phyloP scores from a whole-genome alignment of 2,797 vertebrate species.

The Microctenopoma steveboyesi region DNA sequence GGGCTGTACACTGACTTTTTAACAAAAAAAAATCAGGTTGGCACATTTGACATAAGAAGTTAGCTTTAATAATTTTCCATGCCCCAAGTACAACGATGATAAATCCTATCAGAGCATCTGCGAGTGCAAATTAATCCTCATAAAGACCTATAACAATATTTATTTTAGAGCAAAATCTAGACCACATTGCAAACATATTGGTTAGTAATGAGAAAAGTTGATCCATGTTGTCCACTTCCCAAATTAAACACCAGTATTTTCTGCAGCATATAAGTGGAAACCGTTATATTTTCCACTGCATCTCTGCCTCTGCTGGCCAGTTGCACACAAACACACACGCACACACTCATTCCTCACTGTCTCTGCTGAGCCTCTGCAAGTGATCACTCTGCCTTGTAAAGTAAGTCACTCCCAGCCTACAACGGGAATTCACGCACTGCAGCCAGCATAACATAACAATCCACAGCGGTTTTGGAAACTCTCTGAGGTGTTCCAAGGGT shows the following conservation, averaged over 20 bases:
- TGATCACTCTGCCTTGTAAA: slow-evolving; percentile 65
- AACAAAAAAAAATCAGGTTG: background rate
- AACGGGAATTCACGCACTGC: slow-evolving; percentile 55
- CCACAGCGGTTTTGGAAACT: slow-evolving; percentile 66
- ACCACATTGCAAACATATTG: slow-evolving; percentile 21
- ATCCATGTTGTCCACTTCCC: slow-evolving; percentile 17
- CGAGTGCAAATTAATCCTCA: background rate
- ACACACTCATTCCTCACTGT: slow-evolving; percentile 41
- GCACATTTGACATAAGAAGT: background rate
- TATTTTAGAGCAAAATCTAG: slow-evolving; percentile 16
- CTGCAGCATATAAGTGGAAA: slow-evolving; percentile 34
- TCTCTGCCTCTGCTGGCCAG: slow-evolving; percentile 43
- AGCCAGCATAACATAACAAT: slow-evolving; percentile 63
- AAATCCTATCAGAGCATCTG: too few species aligned
- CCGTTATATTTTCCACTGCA: slow-evolving; percentile 55
- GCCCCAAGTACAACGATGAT: too few species aligned
- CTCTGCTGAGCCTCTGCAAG: slow-evolving; percentile 50
- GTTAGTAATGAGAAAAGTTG: slow-evolving; percentile 1
- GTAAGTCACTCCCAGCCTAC: slow-evolving; percentile 56
- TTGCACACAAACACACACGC: slow-evolving; percentile 8
- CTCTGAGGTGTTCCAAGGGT: slow-evolving; percentile 56
- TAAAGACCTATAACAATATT: slow-evolving; percentile 12
- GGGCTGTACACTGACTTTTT: too few species aligned
- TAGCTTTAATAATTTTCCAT: background rate
- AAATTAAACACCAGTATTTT: slow-evolving; percentile 42